A percentile compares a stretch with the other conserved stretches of the same genome.
These are phyloP conservation scores for Sebastes fasciatus DNA, from an alignment of 2,113 vertebrate genomes.

Conservation along the genomic window DNA sequence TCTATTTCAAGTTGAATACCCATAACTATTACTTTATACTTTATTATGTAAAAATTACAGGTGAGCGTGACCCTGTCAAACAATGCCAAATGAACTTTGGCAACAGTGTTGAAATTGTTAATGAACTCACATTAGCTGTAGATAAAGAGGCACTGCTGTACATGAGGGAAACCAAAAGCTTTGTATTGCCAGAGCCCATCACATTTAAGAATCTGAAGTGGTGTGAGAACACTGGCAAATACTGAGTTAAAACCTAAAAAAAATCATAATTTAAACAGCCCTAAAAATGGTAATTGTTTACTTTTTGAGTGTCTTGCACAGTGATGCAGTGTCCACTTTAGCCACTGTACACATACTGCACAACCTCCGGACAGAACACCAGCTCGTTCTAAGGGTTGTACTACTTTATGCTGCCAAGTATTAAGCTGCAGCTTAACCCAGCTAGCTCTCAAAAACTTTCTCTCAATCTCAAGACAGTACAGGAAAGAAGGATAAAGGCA, in stretches of 20 bases:
- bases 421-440: neutral
- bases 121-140: neutral
- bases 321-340: neutral
- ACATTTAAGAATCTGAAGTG: neutral
- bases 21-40: neutral
- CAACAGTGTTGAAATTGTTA: neutral
- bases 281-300: conserved; percentile 8
- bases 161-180: neutral
- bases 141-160: neutral
- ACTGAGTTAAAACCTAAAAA: neutral
- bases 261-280: neutral
- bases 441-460: conserved; percentile 36
- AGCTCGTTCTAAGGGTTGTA: neutral
- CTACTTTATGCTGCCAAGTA: neutral
- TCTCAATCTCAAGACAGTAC: conserved; percentile 19
- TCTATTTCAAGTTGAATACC: neutral
- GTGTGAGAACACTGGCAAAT: neutral
- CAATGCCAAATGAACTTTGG: neutral
- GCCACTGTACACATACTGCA: neutral
- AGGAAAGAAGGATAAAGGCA: conserved; percentile 16
- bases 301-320: neutral
- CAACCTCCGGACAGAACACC: neutral
- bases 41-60: neutral
- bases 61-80: conserved; percentile 2
- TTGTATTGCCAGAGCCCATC: neutral